Evolutionary conservation across 2,888 invertebrate species (phyloP).

Genomic region (Troides helena): DNA sequence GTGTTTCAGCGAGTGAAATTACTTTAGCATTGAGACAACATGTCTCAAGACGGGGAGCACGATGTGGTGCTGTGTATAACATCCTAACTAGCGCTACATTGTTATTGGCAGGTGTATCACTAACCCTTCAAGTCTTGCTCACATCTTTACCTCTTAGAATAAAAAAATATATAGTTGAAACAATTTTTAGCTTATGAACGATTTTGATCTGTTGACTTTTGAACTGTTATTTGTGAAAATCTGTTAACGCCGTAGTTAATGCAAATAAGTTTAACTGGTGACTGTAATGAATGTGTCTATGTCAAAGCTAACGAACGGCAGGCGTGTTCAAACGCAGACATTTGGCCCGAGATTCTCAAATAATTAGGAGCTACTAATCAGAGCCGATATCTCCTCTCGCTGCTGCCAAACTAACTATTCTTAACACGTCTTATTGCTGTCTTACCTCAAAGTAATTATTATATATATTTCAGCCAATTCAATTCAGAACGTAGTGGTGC

Average conservation of each 20-base stretch:
- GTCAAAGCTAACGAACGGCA: constrained; percentile 19
- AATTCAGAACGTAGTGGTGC: constrained; percentile 5
- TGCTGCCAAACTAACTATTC: constrained; percentile 37
- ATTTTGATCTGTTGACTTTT: too few relatives aligned
- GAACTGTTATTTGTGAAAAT: not conserved
- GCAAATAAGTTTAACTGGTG: not conserved
- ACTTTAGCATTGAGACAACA: too few relatives aligned
- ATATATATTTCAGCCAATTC: constrained; percentile 33
- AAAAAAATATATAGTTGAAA: too few relatives aligned
- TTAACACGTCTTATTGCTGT: constrained; percentile 34
- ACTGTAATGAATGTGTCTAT: constrained; percentile 1
- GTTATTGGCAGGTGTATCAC: too few relatives aligned
- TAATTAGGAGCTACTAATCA: constrained; percentile 25
- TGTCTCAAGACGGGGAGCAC: too few relatives aligned
- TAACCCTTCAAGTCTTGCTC: too few relatives aligned
- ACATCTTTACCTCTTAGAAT: too few relatives aligned
- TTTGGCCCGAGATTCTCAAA: constrained; percentile 22
- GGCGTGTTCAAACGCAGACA: constrained; percentile 10
- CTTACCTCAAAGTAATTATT: constrained; percentile 36
- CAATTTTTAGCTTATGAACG: too few relatives aligned
- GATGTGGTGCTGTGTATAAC: too few relatives aligned
- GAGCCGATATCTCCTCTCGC: constrained; percentile 21
- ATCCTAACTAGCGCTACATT: too few relatives aligned
- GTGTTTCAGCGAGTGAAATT: too few relatives aligned
- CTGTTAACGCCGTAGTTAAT: not conserved